Conservation (phyloP, 2,113 vertebrate species). For the Macroglossus sobrinus region DNA sequence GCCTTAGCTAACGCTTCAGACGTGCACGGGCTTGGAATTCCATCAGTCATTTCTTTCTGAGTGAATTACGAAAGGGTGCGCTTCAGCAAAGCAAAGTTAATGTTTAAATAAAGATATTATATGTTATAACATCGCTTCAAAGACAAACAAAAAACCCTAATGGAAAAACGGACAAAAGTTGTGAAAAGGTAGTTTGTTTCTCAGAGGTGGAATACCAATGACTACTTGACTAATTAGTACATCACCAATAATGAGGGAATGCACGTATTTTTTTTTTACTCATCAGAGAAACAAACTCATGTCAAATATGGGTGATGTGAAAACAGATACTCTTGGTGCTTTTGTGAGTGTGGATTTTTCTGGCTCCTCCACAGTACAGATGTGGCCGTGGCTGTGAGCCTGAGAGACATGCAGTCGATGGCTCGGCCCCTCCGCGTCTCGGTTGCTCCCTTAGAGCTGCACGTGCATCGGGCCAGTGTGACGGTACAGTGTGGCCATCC, state of each 20-base stretch:
- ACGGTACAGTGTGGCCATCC: background rate
- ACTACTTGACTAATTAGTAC: background rate
- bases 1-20: background rate
- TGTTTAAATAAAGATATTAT: background rate
- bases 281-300: background rate
- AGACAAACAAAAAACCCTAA: background rate
- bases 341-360: background rate
- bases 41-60: background rate
- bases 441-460: background rate
- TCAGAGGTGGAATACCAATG: background rate
- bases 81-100: background rate
- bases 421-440: background rate
- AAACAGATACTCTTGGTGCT: background rate
- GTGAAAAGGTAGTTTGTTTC: background rate
- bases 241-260: background rate
- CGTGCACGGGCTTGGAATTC: background rate
- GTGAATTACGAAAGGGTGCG: background rate
- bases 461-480: rapidly evolving
- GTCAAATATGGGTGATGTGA: background rate
- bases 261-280: background rate
- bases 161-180: background rate
- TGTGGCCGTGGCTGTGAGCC: background rate
- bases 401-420: background rate
- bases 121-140: background rate
- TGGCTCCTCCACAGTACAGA: background rate